Conservation (phyloP, 2,113 vertebrate genomes). For the Acanthisitta chloris region DNA sequence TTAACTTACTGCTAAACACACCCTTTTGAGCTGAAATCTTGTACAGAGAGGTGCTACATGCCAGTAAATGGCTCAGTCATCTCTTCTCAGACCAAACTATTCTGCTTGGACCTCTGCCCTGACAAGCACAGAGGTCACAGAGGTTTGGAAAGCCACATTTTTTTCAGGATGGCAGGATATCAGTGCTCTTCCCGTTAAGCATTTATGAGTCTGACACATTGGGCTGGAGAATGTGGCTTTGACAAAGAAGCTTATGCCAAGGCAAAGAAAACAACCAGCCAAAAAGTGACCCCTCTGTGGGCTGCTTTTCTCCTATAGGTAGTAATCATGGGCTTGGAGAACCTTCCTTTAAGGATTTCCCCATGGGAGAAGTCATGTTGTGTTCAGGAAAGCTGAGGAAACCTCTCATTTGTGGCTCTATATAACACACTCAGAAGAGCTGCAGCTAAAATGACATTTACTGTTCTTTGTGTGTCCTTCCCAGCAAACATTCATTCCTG, state of each 20-base stretch:
- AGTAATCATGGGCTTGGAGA: neutral
- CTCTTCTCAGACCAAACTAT: neutral
- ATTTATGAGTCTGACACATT: neutral
- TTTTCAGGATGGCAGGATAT: neutral
- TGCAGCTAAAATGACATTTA: neutral
- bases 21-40: neutral
- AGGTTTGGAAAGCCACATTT: neutral
- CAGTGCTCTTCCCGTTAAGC: constrained; percentile 22
- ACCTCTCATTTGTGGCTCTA: neutral
- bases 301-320: neutral
- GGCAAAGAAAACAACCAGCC: neutral
- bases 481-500: neutral
- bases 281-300: neutral
- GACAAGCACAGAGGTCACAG: neutral
- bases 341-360: neutral
- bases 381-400: neutral
- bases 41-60: neutral
- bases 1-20: neutral
- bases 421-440: neutral
- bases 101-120: neutral
- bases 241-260: neutral
- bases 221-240: neutral
- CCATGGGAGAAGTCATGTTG: neutral
- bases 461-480: neutral
- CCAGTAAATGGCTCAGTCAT: neutral